Evolutionary conservation across 2,888 invertebrate species (phyloP), one percentile per base, ranked within the genome.

Genomic region (Heteropelma amictum): DNA sequence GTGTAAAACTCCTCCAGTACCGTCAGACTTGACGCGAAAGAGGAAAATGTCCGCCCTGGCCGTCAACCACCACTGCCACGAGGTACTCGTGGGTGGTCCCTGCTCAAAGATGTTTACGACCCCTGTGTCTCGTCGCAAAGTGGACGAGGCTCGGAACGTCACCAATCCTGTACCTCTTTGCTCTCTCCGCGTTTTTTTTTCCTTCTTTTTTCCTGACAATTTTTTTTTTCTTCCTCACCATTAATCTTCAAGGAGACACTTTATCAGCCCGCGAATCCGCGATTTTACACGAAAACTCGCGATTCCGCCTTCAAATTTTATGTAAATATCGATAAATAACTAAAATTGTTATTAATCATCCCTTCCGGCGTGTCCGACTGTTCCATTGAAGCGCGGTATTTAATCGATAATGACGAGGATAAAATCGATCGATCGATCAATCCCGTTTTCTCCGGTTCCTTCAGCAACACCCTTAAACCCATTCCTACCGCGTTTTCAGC

Each of bases 91-190:
- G 86, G 86, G 86, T 86, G 86, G 86, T 86, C 86, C 82, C 82
- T 82, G 81, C 81, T 83, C 84, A 83, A 81, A 82, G 83, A 86
- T 83, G 84, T 86, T 86, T 86, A 86, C 85, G 84, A 81, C 83
- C 80, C 26, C 64, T 65, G 80, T 83, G 82, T 84, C 79, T 26
- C 30, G 83, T 83, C 82, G 84, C 83, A 84, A 84, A 84, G 84
- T 85, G 14, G 54, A 45, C 45, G 23, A 54, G 83, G 80, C 81
- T 76, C 79, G 78, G 81, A 73, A 51, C 61, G 54, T 38, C 49
- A 67, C 56, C 17, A 69, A 63, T 65, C 69, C 67, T 47, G 53
- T 67, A 47, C 61, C 65, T 28, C 21, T 70, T 23, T 42, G 8
- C 68, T 67, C 61, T 58, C 51, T 30, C 33, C 28, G 51, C 47